A percentile compares a stretch with the other conserved stretches of the same genome.
These are phyloP conservation scores for Cydia splendana DNA, from an alignment of 1,140 invertebrate genomes.

Conservation along the genomic window DNA sequence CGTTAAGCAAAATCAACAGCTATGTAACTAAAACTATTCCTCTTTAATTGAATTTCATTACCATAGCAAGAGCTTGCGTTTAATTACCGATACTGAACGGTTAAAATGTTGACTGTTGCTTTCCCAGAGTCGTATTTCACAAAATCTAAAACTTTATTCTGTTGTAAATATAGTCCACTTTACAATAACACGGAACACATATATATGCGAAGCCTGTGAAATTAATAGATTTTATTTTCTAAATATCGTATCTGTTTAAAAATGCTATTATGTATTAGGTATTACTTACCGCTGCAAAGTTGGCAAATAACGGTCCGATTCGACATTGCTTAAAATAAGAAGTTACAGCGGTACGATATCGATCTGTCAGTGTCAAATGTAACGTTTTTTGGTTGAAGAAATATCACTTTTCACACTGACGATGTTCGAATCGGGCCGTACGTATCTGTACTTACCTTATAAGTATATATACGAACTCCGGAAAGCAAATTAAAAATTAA, in stretches of 20 bases:
- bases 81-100: slow-evolving; percentile 63
- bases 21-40: slow-evolving; percentile 59
- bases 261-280: not conserved
- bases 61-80: slow-evolving; percentile 69
- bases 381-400: no score
- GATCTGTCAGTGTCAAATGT: no score
- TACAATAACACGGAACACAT: not conserved
- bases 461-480: not conserved
- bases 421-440: no score
- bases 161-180: not conserved
- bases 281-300: no score
- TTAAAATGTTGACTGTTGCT: slow-evolving; percentile 51
- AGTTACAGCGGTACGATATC: no score
- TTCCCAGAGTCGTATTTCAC: not conserved
- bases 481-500: not conserved
- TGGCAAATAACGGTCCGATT: no score
- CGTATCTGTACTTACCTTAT: no score
- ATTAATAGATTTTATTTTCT: not conserved
- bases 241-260: not conserved
- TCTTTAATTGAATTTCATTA: slow-evolving; percentile 74
- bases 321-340: no score
- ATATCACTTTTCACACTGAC: no score
- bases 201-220: not conserved
- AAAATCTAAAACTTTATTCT: not conserved
- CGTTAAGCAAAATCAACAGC: slow-evolving; percentile 63